Base-by-base conservation (phyloP, 2,113 vertebrate genomes). In the Thalassoma bifasciatum region DNA sequence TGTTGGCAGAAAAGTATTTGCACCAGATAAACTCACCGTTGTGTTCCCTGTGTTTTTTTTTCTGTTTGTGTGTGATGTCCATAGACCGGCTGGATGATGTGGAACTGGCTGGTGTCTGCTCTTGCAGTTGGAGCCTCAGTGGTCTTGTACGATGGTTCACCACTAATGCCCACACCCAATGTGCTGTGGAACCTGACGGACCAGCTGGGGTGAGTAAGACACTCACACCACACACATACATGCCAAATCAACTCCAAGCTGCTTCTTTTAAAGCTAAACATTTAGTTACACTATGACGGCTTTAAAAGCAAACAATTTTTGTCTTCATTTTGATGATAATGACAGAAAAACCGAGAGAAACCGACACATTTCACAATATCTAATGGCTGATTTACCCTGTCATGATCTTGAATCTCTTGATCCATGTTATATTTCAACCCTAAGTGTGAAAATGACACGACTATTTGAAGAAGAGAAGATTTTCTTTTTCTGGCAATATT, bases 1-100 rank as follows among this genome's bases (percentile, higher is more conserved):
- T 11, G 12, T 74, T 77, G 73, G 66, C 54, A 12, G 75, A 47
- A 68, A 50, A 61, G 66, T 77, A 70, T 68, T 85, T 56, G 10
- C 63, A 65, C 38, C 36, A 75, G 72, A 81, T 76, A 70, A 79
- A 81, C 61, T 76, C 46, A 86, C 70, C 24, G 2, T 3, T 46
- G 50, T 78, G 21, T 80, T 34, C 81, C 77, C 47, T 52, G 37
- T 71, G 22, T 59, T 11, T 66, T n/a, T 72, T 54, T 36, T 54
- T 59, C 12, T 40, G 66, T 16, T 22, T 16, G 49, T 17, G 49
- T 58, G 34, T 52, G 22, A 4, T 72, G 58, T 56, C 49, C 21
- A 3, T 81, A 99, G 98, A 96, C 92, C 0, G 98, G 98, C 82
- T 99, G 98, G 98, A 99, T 99, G 97, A 98, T 99, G 98, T 99